Evolutionary conservation across 2,888 invertebrate species (phyloP), one percentile per base, ranked within the genome.

Genomic region (Drosophila tripunctata): DNA sequence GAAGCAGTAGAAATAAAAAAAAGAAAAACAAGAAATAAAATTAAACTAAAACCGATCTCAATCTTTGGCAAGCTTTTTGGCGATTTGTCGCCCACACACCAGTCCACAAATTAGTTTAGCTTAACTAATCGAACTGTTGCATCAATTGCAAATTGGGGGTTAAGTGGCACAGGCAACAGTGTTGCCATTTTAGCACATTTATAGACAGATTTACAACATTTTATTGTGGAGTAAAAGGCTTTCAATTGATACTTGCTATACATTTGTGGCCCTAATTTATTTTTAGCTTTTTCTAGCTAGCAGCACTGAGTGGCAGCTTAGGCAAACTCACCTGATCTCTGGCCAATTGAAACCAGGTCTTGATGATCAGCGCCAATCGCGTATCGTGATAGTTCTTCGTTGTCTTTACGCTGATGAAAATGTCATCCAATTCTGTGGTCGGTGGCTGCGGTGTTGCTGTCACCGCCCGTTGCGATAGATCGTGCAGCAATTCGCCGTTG

Each of bases 351-450:
- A 97, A 98, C 99, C 99, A 99, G 66, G 99, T 99, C 92, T 96
- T 95, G 90, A 98, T 93, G 88, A 99, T 96, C 72, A 97, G 94
- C 54, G 96, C 95, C 88, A 99, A 92, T 85, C 99, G 94, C 50
- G 95, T 94, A 75, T 94, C 92, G 91, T 98, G 97, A 92, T 96
- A 97, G 92, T 95, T 94, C 90, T 95, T 94, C 57, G 98, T 96
- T 69, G 98, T 98, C 93, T 99, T 99, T 56, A 99, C 97, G 92
- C 97, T 97, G 91, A 98, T 96, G 92, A 98, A 98, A 88, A 98
- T 93, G 92, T 98, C 97, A 92, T 96, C 94, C 83, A 97, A 92
- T 80, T 93, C 94, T 75, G 96, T 95, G 73, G 94, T 93, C 66
- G 93, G 93, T 62, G 94, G 94, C 79, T 93, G 91, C 27, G 91